These are phyloP conservation scores for Meteorus colon DNA, from an alignment of 2,888 invertebrate genomes.

Conservation along the genomic window DNA sequence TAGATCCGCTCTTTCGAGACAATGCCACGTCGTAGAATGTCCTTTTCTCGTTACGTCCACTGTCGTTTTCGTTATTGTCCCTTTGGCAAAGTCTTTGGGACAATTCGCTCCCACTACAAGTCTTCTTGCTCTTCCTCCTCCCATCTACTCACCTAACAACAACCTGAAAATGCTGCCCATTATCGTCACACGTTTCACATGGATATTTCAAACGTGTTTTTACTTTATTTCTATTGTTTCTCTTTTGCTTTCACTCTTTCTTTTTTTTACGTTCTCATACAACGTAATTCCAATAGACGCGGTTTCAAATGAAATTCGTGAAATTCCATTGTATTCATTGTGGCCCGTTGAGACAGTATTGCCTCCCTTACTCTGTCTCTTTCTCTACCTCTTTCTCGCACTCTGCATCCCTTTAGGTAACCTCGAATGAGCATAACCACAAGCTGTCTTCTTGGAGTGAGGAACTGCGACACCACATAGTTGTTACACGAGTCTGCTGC, in stretches of 20 bases:
- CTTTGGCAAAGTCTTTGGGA: conserved; percentile 28
- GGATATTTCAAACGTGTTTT: conserved; percentile 12
- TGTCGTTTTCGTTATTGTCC: conserved; percentile 36
- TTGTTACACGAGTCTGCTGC: conserved; percentile 60
- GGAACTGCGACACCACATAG: conserved; percentile 66
- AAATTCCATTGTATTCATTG: conserved; percentile 30
- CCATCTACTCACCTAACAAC: conserved; percentile 3
- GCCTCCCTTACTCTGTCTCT: not conserved
- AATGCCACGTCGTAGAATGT: conserved; percentile 41
- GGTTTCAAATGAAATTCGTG: conserved; percentile 33
- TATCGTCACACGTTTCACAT: conserved; percentile 17
- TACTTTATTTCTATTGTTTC: not conserved
- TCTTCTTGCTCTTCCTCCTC: not conserved
- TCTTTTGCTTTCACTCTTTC: not conserved
- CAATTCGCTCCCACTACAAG: not conserved
- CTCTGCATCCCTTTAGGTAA: conserved; percentile 19
- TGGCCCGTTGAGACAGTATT: conserved; percentile 29
- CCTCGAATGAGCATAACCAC: conserved; percentile 66
- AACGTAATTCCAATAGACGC: conserved; percentile 24
- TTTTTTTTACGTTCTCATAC: not conserved
- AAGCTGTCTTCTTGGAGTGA: conserved; percentile 65
- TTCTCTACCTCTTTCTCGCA: not conserved
- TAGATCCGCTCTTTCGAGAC: conserved; percentile 28
- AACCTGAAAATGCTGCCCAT: conserved; percentile 14
- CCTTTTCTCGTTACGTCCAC: conserved; percentile 43